Evolutionary conservation across 2,888 invertebrate genomes (phyloP).

Genomic region (Cacoxenus indagator): DNA sequence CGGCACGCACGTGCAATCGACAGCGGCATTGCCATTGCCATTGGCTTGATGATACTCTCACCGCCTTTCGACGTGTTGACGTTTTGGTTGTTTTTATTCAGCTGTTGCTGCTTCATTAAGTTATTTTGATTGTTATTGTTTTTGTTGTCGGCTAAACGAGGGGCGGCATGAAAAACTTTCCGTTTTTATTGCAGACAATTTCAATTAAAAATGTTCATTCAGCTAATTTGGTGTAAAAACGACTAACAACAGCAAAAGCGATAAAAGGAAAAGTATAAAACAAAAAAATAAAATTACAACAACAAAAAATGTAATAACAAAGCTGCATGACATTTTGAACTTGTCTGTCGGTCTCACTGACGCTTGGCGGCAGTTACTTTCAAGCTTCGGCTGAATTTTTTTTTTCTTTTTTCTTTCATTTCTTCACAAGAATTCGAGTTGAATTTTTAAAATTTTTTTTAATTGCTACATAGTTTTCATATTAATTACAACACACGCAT

Average conservation of each 20-base stretch:
- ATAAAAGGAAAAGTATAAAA: background rate
- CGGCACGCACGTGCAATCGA: background rate
- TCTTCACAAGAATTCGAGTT: conserved; percentile 17
- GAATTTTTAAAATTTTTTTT: background rate
- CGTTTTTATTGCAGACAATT: conserved; percentile 50
- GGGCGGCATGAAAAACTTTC: conserved; percentile 43
- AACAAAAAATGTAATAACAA: conserved; percentile 19
- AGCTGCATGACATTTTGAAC: conserved; percentile 53
- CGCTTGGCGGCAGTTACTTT: conserved; percentile 1
- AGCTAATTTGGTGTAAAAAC: background rate
- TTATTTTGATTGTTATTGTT: conserved; percentile 24
- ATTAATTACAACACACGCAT: background rate
- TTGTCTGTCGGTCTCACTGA: conserved; percentile 24
- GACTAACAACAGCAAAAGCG: background rate
- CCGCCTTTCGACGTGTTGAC: conserved; percentile 28
- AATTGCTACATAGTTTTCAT: conserved; percentile 2
- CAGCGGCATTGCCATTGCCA: background rate
- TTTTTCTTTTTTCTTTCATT: conserved; percentile 24
- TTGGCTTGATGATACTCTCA: conserved; percentile 32
- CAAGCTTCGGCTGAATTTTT: conserved; percentile 10
- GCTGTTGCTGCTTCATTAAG: conserved; percentile 41
- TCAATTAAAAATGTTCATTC: conserved; percentile 43
- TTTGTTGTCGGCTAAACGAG: background rate
- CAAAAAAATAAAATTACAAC: background rate
- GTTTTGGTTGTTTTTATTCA: background rate